Conservation (phyloP, 2,113 vertebrate species). For the Aptenodytes patagonicus region DNA sequence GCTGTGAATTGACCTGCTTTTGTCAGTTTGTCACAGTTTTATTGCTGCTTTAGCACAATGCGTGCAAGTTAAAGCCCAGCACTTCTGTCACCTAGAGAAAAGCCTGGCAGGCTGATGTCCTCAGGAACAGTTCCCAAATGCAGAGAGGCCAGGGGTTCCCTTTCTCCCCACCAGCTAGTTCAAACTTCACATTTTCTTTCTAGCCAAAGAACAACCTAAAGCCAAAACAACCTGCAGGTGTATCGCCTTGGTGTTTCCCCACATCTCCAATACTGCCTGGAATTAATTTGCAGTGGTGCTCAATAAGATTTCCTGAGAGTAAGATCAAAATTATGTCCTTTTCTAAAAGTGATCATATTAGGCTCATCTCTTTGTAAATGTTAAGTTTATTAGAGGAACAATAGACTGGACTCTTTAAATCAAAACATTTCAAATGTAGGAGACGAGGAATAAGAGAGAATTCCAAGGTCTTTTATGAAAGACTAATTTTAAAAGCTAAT, state of each 20-base stretch:
- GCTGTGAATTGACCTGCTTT: conserved; percentile 59
- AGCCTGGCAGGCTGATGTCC: background rate
- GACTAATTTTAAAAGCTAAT: conserved; percentile 19
- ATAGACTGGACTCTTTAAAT: background rate
- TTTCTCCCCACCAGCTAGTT: background rate
- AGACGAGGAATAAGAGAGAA: background rate
- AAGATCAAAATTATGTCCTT: background rate
- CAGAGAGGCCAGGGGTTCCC: background rate
- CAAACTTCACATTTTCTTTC: background rate
- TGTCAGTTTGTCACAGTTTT: conserved; percentile 45
- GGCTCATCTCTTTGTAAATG: background rate
- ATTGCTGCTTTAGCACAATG: conserved; percentile 37
- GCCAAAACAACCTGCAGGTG: background rate
- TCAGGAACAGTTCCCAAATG: background rate
- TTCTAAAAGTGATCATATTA: background rate
- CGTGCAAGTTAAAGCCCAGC: background rate
- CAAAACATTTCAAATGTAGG: background rate
- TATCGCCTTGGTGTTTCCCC: background rate
- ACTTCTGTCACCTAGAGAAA: background rate
- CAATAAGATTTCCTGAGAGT: background rate
- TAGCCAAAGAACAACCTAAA: background rate
- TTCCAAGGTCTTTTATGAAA: background rate
- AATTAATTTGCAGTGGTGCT: background rate
- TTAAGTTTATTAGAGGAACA: background rate
- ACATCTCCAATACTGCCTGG: background rate